These are phyloP conservation scores for Labia minor DNA, from an alignment of 2,888 invertebrate species.

Conservation along the genomic window DNA sequence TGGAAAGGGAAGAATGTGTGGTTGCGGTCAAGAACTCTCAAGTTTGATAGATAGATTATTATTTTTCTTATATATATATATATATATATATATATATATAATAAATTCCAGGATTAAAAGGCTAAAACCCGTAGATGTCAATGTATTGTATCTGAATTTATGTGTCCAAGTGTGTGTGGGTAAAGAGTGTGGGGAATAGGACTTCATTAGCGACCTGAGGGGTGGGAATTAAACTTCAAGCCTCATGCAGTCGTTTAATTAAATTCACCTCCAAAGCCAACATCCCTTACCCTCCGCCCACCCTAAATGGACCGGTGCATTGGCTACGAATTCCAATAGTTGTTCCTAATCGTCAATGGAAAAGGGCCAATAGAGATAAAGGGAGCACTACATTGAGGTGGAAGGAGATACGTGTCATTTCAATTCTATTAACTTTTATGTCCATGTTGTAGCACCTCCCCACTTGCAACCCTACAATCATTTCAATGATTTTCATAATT, in stretches of 20 bases:
- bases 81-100: too few species aligned
- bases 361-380: not conserved
- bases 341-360: not conserved
- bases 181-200: not conserved
- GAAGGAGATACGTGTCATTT: not conserved
- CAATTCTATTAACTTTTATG: conserved; percentile 7
- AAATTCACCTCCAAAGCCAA: not conserved
- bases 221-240: not conserved
- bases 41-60: too few species aligned
- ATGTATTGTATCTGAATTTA: too few species aligned
- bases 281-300: not conserved
- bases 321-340: not conserved
- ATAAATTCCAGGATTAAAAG: too few species aligned
- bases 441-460: not conserved
- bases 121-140: too few species aligned
- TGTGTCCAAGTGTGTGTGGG: too few species aligned
- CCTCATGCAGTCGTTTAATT: not conserved
- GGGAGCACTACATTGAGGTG: too few species aligned
- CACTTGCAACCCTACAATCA: too few species aligned
- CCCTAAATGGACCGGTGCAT: not conserved
- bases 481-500: too few species aligned
- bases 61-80: too few species aligned
- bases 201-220: not conserved
- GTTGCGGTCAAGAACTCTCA: too few species aligned
- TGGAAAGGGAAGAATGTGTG: too few species aligned